These are phyloP conservation scores for Cebus imitator DNA, from an alignment of 2,113 vertebrate species.

Conservation along the genomic window DNA sequence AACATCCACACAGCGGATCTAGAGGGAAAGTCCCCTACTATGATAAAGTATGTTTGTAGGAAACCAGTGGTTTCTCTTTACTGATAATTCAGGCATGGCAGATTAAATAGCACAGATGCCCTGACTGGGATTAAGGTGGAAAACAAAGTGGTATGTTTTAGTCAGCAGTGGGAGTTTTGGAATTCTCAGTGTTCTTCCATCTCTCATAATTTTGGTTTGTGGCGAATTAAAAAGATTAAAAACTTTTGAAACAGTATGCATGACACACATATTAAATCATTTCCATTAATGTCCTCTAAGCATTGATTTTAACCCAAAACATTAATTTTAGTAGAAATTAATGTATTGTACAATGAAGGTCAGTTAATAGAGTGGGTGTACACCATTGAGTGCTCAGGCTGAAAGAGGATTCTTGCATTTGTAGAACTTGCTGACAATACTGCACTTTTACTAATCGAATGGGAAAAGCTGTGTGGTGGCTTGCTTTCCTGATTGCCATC, in stretches of 20 bases:
- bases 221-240: background rate
- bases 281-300: background rate
- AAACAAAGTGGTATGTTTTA: background rate
- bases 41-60: background rate
- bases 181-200: background rate
- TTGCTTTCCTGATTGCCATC: slow-evolving; percentile 55
- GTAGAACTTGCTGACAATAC: background rate
- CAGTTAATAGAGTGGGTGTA: background rate
- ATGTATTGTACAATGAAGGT: background rate
- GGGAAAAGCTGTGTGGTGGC: background rate
- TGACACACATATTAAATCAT: background rate
- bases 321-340: background rate
- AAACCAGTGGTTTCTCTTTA: background rate
- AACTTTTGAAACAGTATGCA: background rate
- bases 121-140: background rate
- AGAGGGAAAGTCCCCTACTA: background rate
- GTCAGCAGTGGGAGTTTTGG: background rate
- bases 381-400: background rate
- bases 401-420: background rate
- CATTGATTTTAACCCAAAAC: background rate
- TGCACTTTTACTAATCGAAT: background rate
- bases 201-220: background rate
- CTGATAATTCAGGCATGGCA: background rate
- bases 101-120: background rate
- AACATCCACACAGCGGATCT: background rate